Percentiles rank a stretch among this genome's conserved stretches.
Evolutionary conservation across 2,888 invertebrate genomes (phyloP).

Genomic region (Hartigia nigra): DNA sequence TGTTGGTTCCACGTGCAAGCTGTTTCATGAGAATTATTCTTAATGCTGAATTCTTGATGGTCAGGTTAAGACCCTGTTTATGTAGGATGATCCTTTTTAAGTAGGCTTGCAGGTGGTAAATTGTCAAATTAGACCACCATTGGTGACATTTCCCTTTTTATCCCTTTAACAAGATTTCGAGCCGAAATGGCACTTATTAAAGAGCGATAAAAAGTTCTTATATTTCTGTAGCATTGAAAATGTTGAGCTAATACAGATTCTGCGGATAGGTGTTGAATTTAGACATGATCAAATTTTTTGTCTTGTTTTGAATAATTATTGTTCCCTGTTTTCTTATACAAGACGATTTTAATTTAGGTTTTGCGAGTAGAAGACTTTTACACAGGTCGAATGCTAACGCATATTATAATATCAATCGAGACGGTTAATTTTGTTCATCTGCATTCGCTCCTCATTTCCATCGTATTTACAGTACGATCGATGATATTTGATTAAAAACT

Average conservation of each 20-base stretch:
- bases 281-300: neutral
- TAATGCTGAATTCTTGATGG: neutral
- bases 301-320: neutral
- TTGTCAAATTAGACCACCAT: neutral
- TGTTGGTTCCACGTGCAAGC: neutral
- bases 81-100: neutral
- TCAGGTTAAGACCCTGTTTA: neutral
- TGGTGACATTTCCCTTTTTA: neutral
- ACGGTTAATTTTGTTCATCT: neutral
- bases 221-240: too few species aligned
- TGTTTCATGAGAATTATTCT: neutral
- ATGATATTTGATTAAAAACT: neutral
- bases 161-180: too few species aligned
- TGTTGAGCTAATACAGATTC: too few species aligned
- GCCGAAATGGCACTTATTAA: too few species aligned
- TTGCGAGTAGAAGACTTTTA: neutral
- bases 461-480: neutral
- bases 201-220: too few species aligned
- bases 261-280: too few species aligned
- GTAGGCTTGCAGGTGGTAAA: neutral
- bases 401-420: neutral
- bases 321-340: neutral
- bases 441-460: neutral
- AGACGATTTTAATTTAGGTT: neutral
- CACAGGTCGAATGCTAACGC: neutral